phyloP scores from a whole-genome alignment of 2,113 vertebrate species.

The Falcunculus frontatus region DNA sequence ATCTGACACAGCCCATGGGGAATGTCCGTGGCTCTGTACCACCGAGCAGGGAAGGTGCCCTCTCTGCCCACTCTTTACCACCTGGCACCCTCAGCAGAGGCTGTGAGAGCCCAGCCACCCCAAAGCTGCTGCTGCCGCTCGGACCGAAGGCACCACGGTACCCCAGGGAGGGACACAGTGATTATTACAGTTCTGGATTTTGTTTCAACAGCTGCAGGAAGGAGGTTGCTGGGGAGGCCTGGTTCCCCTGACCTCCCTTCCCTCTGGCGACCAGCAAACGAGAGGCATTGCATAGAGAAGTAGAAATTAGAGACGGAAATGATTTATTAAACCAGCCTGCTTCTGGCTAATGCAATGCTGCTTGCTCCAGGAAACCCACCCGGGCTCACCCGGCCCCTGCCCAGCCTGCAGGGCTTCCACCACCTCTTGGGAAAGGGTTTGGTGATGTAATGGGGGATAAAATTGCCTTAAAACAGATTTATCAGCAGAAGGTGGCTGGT shows the following conservation, averaged over 20 bases:
- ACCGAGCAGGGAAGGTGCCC: not conserved
- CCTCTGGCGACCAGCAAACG: not conserved
- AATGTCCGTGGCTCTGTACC: not conserved
- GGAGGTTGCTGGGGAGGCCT: constrained; percentile 37
- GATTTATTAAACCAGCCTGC: constrained; percentile 46
- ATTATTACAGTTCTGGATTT: constrained; percentile 8
- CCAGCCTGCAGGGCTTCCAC: not conserved
- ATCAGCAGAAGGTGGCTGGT: not conserved
- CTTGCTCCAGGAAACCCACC: constrained; percentile 19
- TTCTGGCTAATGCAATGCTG: not conserved
- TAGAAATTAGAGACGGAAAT: constrained; percentile 41
- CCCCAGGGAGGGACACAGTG: not conserved
- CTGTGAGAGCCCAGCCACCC: rapidly evolving
- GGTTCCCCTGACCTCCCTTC: constrained; percentile 54
- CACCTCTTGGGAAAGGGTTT: not conserved
- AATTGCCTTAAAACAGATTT: not conserved
- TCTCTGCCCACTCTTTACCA: rapidly evolving
- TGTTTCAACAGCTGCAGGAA: constrained; percentile 66
- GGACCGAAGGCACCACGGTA: rapidly evolving
- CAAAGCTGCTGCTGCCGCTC: rapidly evolving
- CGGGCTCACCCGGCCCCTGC: not conserved
- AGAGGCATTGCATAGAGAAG: not conserved
- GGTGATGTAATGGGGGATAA: not conserved
- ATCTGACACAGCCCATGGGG: not conserved
- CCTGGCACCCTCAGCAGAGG: not conserved